These are phyloP conservation scores for Athene cunicularia DNA, from an alignment of 2,113 vertebrate species.

Conservation along the genomic window DNA sequence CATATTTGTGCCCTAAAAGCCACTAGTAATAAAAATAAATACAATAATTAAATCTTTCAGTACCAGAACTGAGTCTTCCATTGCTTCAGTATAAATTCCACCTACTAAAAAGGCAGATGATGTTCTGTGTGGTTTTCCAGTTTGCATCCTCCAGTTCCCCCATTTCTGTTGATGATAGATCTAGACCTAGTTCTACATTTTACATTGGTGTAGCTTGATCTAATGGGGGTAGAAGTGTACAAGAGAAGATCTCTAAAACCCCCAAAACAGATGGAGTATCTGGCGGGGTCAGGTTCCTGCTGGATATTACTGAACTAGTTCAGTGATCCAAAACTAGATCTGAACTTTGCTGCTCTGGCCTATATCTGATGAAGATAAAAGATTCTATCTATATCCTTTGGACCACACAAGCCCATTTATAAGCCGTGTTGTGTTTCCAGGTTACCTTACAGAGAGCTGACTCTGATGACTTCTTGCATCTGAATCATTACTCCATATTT, in stretches of 20 bases:
- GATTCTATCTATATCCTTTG: constrained; percentile 48
- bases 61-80: neutral
- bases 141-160: neutral
- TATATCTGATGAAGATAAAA: constrained; percentile 34
- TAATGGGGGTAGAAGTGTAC: neutral
- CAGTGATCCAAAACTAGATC: constrained; percentile 43
- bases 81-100: neutral
- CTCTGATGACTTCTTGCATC: neutral
- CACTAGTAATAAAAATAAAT: neutral
- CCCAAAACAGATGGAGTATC: neutral
- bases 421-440: constrained; percentile 10
- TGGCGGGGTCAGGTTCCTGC: constrained; percentile 14
- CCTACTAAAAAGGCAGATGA: neutral
- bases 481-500: neutral
- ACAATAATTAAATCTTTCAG: neutral
- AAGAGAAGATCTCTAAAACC: neutral
- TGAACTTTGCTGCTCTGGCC: constrained; percentile 59
- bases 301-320: constrained; percentile 41
- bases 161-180: neutral
- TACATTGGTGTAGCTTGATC: neutral
- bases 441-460: constrained; percentile 34
- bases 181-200: neutral
- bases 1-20: neutral
- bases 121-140: neutral
- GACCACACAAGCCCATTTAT: neutral